Percentiles rank a stretch among this genome's conserved stretches.
These are phyloP conservation scores for Aeoliscus strigatus DNA, from an alignment of 2,797 vertebrate species.

Conservation along the genomic window DNA sequence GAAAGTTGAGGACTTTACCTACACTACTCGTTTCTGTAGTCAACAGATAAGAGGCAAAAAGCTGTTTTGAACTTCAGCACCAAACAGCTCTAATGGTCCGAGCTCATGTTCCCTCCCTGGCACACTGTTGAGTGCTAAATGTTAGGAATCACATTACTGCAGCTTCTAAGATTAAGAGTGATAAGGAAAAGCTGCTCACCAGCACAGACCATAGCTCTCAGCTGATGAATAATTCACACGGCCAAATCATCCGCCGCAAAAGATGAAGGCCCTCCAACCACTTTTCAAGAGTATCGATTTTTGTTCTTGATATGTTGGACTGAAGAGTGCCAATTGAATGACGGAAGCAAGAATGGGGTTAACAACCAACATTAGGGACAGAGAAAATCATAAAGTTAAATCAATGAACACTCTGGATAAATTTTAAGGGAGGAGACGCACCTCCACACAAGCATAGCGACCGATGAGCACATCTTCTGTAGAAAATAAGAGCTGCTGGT, in stretches of 20 bases:
- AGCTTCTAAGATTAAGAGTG: constrained; percentile 85
- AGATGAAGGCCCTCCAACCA: constrained; percentile 84
- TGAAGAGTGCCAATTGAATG: constrained; percentile 73
- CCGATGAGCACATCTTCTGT: no score
- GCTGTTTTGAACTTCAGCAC: constrained; percentile 75
- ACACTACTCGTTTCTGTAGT: constrained; percentile 35
- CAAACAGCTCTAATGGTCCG: constrained; percentile 79
- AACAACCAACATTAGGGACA: constrained; percentile 9
- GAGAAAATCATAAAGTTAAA: no score
- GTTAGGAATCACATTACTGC: constrained; percentile 84
- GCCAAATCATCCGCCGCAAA: constrained; percentile 84
- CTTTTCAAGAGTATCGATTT: constrained; percentile 86
- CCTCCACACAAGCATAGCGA: no score
- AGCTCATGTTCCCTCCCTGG: constrained; percentile 80
- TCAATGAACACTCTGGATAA: no score
- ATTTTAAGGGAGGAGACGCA: no score
- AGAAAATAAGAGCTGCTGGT: no score
- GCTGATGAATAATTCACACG: constrained; percentile 89
- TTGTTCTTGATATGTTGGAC: constrained; percentile 75
- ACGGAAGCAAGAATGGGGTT: constrained; percentile 50
- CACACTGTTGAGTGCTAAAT: constrained; percentile 84
- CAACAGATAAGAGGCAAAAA: constrained; percentile 63
- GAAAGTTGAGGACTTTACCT: no score
- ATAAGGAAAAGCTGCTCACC: constrained; percentile 84
- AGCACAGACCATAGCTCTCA: constrained; percentile 78